Evolutionary conservation across 2,888 invertebrate species (phyloP), one percentile per base, ranked within the genome.

Genomic region (Cremastinae sp.): DNA sequence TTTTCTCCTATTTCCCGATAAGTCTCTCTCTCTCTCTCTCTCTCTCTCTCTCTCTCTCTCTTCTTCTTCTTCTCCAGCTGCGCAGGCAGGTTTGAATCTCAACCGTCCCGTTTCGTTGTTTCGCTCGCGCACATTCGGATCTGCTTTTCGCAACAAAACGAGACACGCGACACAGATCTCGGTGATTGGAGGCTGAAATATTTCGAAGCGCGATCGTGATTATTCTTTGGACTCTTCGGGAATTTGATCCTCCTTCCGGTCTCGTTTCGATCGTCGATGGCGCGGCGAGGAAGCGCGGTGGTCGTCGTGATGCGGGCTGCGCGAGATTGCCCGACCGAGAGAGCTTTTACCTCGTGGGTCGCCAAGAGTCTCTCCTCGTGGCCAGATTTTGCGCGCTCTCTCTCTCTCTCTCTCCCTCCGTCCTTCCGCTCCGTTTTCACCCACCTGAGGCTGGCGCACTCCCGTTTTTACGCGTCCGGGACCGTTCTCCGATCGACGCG

Each of bases 31-130:
- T 12, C 28, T 41, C 20, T 61, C 53, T 51, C 51, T 45, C 54
- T 78, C 47, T 61, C 75, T 77, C 66, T 70, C 77, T 70, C 66
- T 36, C 65, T 70, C 53, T 53, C 12, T 56, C 22, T 41, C 28
- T 16, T 47, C 66, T 61, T 41, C 49, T 36, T n/a, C 20, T 34
- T 7, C 20, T 18, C 7, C 22, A 0, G 12, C 12, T 59, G 12
- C 43, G 43, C 41, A 59, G 16, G 28, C 45, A 45, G 12, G 7
- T 59, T 59, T 14, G 4, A 59, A 59, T 45, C 28, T 59, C 45
- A 28, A 14, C 28, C 12, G 9, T 28, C 22, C 14, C 22, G 12
- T 59, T 38, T 54, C 9, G 16, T 56, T 18, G 16, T 36, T 38
- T 47, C 14, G 9, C 9, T 45, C 45, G 14, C 43, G 59, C 59